Evolutionary conservation across 2,888 invertebrate species (phyloP).

Genomic region (Thera britannica): DNA sequence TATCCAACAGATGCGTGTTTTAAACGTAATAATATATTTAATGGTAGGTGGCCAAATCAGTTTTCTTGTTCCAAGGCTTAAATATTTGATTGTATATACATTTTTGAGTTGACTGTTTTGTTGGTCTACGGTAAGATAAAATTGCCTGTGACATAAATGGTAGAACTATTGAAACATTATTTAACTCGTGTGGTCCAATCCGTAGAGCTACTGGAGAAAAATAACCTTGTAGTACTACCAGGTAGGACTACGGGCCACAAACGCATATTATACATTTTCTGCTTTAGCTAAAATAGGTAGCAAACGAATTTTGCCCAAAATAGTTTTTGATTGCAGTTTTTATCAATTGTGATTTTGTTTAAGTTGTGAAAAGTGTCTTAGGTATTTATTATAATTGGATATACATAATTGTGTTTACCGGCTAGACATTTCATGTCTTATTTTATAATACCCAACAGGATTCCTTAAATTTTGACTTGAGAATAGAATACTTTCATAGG

Average conservation of each 20-base stretch:
- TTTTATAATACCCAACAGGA: constrained; percentile 5
- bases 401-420: constrained; percentile 14
- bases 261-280: constrained; percentile 9
- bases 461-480: background rate
- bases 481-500: background rate
- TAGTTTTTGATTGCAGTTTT: constrained; percentile 22
- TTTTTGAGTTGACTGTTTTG: background rate
- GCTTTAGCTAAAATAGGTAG: constrained; percentile 40
- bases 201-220: background rate
- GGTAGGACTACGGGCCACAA: background rate
- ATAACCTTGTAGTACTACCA: background rate
- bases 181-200: background rate
- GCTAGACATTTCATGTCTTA: constrained; percentile 1
- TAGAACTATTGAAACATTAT: background rate
- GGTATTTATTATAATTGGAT: constrained; percentile 26
- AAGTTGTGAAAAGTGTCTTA: constrained; percentile 24
- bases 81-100: too few relatives aligned
- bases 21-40: background rate
- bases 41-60: background rate
- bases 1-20: background rate
- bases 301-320: constrained; percentile 33
- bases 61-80: too few relatives aligned
- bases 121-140: background rate
- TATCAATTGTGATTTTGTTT: constrained; percentile 26
- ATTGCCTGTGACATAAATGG: background rate